Conservation (phyloP, 2,888 invertebrate species). For the Drosophila monieri region DNA sequence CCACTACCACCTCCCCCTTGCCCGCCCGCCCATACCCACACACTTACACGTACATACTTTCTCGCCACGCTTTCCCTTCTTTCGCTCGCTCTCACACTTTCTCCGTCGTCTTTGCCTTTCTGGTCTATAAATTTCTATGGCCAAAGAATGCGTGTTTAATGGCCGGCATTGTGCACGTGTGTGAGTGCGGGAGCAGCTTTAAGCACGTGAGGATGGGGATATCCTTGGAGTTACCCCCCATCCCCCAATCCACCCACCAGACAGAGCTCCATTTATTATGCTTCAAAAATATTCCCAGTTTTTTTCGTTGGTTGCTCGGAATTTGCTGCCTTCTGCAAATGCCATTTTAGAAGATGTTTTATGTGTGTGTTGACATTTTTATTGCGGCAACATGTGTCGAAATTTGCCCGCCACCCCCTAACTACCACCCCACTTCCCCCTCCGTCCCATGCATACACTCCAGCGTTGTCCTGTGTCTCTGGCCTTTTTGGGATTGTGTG, state of each 20-base stretch:
- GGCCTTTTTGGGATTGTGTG: slow-evolving; percentile 33
- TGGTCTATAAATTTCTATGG: slow-evolving; percentile 80
- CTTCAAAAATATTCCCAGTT: slow-evolving; percentile 62
- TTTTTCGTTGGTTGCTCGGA: slow-evolving; percentile 61
- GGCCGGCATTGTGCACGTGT: slow-evolving; percentile 75
- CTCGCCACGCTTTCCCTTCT: slow-evolving; percentile 21
- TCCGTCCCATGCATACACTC: slow-evolving; percentile 1
- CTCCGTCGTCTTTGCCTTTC: slow-evolving; percentile 61
- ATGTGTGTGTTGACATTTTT: slow-evolving; percentile 79
- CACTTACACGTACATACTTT: slow-evolving; percentile 6
- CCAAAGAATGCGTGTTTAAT: slow-evolving; percentile 79
- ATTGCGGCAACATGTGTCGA: slow-evolving; percentile 80
- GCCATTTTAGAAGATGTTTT: slow-evolving; percentile 81
- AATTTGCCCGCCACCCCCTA: slow-evolving; percentile 47
- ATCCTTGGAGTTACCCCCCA: neutral
- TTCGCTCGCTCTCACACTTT: slow-evolving; percentile 43
- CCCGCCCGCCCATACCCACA: neutral
- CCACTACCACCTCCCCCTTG: neutral
- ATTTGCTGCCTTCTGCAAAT: slow-evolving; percentile 73
- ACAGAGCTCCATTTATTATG: slow-evolving; percentile 74
- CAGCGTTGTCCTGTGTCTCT: slow-evolving; percentile 42
- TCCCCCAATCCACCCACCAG: slow-evolving; percentile 7
- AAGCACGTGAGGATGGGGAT: slow-evolving; percentile 60
- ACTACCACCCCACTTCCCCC: neutral
- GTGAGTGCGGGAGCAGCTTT: slow-evolving; percentile 54